Conservation (phyloP, 2,797 vertebrate species). For the Cyclura pinguis region DNA sequence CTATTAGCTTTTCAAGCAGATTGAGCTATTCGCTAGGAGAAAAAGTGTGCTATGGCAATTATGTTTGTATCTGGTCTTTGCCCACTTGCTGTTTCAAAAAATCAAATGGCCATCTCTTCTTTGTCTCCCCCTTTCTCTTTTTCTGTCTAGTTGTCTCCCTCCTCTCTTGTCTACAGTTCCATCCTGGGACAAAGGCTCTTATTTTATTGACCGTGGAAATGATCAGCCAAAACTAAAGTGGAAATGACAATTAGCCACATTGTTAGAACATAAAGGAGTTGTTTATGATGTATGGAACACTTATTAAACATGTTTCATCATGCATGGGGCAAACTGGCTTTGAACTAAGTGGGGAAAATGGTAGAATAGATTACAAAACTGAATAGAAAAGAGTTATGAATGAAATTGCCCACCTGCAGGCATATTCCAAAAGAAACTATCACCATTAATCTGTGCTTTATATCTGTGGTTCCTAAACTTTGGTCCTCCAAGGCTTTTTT, state of each 20-base stretch:
- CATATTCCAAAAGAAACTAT: neutral
- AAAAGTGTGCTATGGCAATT: slow-evolving; percentile 66
- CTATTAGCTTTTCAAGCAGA: slow-evolving; percentile 71
- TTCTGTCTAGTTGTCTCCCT: neutral
- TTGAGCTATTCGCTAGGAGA: slow-evolving; percentile 66
- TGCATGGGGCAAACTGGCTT: neutral
- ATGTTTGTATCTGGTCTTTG: slow-evolving; percentile 59
- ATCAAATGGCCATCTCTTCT: slow-evolving; percentile 50
- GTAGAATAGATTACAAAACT: neutral
- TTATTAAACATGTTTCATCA: neutral
- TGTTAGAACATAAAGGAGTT: slow-evolving; percentile 40
- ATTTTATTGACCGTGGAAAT: slow-evolving; percentile 60
- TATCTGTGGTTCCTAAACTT: too few relatives aligned
- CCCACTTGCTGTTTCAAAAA: slow-evolving; percentile 62
- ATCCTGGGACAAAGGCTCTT: slow-evolving; percentile 25
- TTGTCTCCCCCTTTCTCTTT: neutral
- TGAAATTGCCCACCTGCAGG: neutral
- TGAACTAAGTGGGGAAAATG: neutral
- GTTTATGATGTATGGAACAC: neutral
- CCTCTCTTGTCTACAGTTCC: neutral
- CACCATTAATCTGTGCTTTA: neutral
- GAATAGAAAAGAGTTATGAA: neutral
- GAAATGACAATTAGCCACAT: slow-evolving; percentile 23
- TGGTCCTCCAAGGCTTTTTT: too few relatives aligned
- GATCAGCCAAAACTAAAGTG: slow-evolving; percentile 57